Evolutionary conservation across 2,888 invertebrate genomes (phyloP), one percentile per base, ranked within the genome.

Genomic region (Reticulitermes lucifugus): DNA sequence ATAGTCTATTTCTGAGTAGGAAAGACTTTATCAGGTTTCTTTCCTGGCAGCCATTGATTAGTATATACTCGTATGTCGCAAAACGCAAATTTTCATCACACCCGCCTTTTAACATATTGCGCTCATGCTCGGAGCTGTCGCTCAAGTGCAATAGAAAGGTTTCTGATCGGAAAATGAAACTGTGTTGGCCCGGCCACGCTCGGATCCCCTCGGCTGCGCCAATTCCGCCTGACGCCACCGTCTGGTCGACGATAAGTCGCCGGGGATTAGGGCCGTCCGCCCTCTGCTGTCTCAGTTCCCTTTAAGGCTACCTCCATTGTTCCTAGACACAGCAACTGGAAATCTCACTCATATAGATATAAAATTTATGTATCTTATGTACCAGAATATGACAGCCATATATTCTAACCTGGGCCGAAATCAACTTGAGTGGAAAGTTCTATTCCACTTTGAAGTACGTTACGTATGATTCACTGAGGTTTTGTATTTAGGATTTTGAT

Each of bases 211-310:
- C 65, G 43, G 81, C 59, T 81, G 60, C 60, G 59, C 81, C 81
- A 51, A 41, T 65, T 41, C 65, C 65, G 55, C 41, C 75, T 55
- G 29, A 79, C 65, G 46, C 46, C 77, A 18, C 41, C 29, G 35
- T 73, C 73, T 73, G 73, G 73, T 21, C 59, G 83, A 79, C 82
- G 85, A 85, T 85, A 85, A 85, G 85, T 85, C 83, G 79, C 79
- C 83, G 22, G 41, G 83, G 85, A 85, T 85, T 85, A 85, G 79
- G n/a, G 35, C 7, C 70, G 59, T 59, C 51, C 83, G 83, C 60
- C 55, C 73, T 79, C 55, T 22, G 25, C 5, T 18, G 35, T 71
- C 77, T 77, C 79, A 14, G 35, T 60, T 46, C 71, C 41, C 43
- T 35, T 71, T n/a, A 22, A 22, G 41, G 35, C 59, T 21, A 18